Evolutionary conservation across 1,140 invertebrate genomes (phyloP).

Genomic region (Nebria ingens): DNA sequence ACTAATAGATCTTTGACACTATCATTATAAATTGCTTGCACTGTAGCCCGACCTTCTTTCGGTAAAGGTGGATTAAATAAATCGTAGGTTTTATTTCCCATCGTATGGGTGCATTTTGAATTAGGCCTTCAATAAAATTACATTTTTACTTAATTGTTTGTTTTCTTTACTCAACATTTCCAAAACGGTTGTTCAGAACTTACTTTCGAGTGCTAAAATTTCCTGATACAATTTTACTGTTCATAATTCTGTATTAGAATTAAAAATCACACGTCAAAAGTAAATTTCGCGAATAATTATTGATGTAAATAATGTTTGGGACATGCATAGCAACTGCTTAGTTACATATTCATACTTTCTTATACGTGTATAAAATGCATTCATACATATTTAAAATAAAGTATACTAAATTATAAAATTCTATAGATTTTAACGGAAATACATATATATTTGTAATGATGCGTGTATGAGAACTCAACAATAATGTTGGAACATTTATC

Average conservation of each 20-base stretch:
- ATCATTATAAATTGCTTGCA: constrained; percentile 17
- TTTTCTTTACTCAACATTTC: no score
- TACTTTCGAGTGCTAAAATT: neutral
- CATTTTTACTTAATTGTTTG: no score
- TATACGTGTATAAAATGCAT: no score
- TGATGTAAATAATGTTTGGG: neutral
- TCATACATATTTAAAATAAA: no score
- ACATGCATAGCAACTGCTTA: neutral
- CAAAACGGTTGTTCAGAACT: no score
- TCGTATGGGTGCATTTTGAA: constrained; percentile 21
- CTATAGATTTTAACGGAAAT: no score
- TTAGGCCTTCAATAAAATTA: constrained; percentile 15
- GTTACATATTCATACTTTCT: no score
- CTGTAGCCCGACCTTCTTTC: constrained; percentile 22
- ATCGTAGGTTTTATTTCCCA: constrained; percentile 20
- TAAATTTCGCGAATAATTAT: neutral
- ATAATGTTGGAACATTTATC: no score
- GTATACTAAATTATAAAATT: no score
- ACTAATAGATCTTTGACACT: constrained; percentile 23
- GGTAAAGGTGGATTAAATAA: constrained; percentile 17
- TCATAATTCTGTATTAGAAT: neutral
- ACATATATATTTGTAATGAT: no score
- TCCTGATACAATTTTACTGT: neutral
- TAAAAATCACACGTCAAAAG: constrained; percentile 1
- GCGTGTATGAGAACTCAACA: no score